These are phyloP conservation scores for Aphrocallistes beatrix DNA, from an alignment of 37 sponge, comb jelly and placozoan genomes.

Conservation along the genomic window DNA sequence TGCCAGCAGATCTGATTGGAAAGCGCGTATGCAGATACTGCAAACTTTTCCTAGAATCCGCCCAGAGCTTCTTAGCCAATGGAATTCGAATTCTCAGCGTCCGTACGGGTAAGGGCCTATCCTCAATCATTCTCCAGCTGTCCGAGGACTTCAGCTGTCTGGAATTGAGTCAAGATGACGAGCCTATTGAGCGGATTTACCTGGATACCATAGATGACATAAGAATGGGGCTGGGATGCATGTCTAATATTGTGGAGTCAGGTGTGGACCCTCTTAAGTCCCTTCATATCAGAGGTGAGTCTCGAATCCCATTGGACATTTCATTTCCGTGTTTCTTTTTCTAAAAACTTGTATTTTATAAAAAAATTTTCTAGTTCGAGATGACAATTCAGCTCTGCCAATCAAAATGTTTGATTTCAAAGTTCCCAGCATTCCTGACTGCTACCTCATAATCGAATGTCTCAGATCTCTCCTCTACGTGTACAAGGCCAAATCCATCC, in stretches of 20 bases:
- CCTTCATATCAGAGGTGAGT: conserved; percentile 8
- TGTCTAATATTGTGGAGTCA: conserved; percentile 7
- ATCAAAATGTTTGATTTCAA: not conserved
- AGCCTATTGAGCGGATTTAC: not conserved
- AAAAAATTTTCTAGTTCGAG: not conserved
- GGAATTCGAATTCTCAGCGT: not conserved
- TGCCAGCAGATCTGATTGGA: not conserved
- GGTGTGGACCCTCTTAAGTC: not conserved
- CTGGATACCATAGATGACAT: conserved; percentile 3
- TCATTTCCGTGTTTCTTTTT: too few relatives aligned
- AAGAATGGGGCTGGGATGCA: conserved; percentile 10
- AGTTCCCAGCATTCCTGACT: not conserved
- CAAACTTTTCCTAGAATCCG: not conserved
- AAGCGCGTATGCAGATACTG: not conserved
- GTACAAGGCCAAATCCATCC: not conserved
- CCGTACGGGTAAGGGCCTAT: not conserved
- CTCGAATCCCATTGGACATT: too few relatives aligned
- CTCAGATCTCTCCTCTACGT: not conserved
- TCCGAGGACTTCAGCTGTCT: not conserved
- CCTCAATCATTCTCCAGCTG: not conserved
- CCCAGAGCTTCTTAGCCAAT: not conserved
- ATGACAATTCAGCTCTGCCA: not conserved
- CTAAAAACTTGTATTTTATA: not conserved
- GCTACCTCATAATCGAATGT: not conserved
- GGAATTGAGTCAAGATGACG: not conserved